Evolutionary conservation across 2,888 invertebrate genomes (phyloP), one percentile per base, ranked within the genome.

Genomic region (Bruchidius siliquastri): DNA sequence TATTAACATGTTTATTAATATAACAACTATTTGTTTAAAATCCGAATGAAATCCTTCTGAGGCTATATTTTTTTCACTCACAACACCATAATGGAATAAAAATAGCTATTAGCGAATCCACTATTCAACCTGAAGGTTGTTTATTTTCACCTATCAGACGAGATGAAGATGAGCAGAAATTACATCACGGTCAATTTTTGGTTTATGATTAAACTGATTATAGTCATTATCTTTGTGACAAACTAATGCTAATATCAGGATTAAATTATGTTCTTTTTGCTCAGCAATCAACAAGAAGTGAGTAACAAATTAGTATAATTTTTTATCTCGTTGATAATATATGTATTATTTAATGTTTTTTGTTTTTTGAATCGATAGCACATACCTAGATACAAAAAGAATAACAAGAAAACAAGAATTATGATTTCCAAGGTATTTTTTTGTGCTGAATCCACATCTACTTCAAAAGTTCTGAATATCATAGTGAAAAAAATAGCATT

Each of bases 81-180:
- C 75, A 76, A 77, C 73, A 76, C 74, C 75, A 78, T 78, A 77
- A 78, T 77, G 71, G 76, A 74, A 76, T 79, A 79, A 75, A 79
- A 79, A 79, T 79, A 79, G 77, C 68, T 68, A 22, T 68, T 68
- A 68, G 68, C 21, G 68, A 68, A 68, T 68, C 22, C 68, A 68
- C 8, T n/a, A 71, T 70, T 72, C 49, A 68, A 71, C 49, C 49
- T 49, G 49, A 49, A 49, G 49, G 49, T 49, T 49, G 49, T 49
- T 49, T 49, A 49, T 49, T 49, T 49, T 49, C 49, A 49, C 49
- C 49, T 49, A 49, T 49, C 49, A 49, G 49, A 13, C 49, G 49
- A 49, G 49, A 49, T 49, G 49, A 49, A 49, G 49, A 49, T 49
- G 49, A 49, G 49, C 49, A 49, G 13, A 49, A 49, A 49, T 49